A percentile compares a stretch with the other conserved stretches of the same genome.
Evolutionary conservation across 2,113 vertebrate genomes (phyloP).

Genomic region (Engystomops pustulosus): DNA sequence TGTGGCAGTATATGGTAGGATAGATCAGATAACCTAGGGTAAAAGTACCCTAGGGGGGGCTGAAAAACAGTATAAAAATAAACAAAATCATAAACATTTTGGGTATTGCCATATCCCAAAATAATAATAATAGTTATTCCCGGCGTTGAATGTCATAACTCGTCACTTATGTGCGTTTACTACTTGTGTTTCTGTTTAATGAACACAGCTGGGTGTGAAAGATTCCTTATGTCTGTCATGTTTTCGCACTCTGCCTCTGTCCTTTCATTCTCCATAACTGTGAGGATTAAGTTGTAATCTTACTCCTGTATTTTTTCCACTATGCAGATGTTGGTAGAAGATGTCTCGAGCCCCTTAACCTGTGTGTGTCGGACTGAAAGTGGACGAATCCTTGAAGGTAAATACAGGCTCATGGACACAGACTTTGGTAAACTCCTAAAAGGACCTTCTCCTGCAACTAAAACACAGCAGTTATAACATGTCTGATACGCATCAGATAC

Average conservation of each 20-base stretch:
- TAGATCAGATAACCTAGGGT: too few relatives aligned
- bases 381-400: constrained; percentile 84
- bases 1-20: too few relatives aligned
- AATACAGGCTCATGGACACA: constrained; percentile 58
- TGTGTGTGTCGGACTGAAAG: constrained; percentile 89
- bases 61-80: too few relatives aligned
- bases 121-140: too few relatives aligned
- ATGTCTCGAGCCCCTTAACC: constrained; percentile 77
- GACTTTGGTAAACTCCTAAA: too few relatives aligned
- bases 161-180: neutral
- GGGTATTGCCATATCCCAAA: too few relatives aligned
- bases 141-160: too few relatives aligned
- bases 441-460: neutral
- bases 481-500: too few relatives aligned
- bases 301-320: neutral
- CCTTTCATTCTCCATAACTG: neutral
- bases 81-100: too few relatives aligned
- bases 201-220: neutral
- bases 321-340: constrained; percentile 84
- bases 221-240: neutral
- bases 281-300: neutral
- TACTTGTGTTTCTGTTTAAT: neutral
- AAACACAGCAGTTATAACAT: neutral
- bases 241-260: neutral
- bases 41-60: too few relatives aligned